Conservation (phyloP, 2,888 invertebrate genomes). For the Criorhina ranunculi region DNA sequence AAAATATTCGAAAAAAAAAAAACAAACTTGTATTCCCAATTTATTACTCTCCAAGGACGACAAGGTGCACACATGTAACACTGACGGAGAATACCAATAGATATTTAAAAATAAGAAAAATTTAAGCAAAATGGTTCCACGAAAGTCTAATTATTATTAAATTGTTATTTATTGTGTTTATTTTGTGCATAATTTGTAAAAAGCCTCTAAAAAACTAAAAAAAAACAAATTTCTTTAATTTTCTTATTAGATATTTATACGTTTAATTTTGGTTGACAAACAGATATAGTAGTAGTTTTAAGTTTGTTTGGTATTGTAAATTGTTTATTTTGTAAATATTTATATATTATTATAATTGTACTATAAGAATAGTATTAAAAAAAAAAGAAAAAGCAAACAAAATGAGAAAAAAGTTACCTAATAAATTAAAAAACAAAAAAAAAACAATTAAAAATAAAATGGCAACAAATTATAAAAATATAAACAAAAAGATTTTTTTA, state of each 20-base stretch:
- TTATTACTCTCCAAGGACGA: constrained; percentile 58
- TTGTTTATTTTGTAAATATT: constrained; percentile 71
- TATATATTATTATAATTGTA: constrained; percentile 62
- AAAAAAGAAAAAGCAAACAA: constrained; percentile 44
- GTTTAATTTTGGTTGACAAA: constrained; percentile 58
- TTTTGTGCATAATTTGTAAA: constrained; percentile 74
- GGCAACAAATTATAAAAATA: constrained; percentile 62
- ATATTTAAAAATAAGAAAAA: constrained; percentile 55
- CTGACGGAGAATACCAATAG: constrained; percentile 61
- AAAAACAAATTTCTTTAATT: constrained; percentile 14
- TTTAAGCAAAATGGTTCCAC: constrained; percentile 50
- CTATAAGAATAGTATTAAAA: constrained; percentile 72
- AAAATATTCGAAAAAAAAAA: constrained; percentile 50
- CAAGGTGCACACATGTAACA: constrained; percentile 26
- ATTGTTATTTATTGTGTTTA: constrained; percentile 63
- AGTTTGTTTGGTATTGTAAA: constrained; percentile 57
- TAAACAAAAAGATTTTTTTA: constrained; percentile 11
- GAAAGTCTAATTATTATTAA: constrained; percentile 12
- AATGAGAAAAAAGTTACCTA: constrained; percentile 76
- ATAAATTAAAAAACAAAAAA: constrained; percentile 63
- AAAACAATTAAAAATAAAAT: constrained; percentile 58
- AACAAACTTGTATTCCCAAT: constrained; percentile 68
- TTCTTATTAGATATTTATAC: constrained; percentile 48
- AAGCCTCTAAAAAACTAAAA: constrained; percentile 39
- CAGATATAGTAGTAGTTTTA: constrained; percentile 40